Evolutionary conservation across 2,113 vertebrate species (phyloP).

Genomic region (Taxidea taxus): DNA sequence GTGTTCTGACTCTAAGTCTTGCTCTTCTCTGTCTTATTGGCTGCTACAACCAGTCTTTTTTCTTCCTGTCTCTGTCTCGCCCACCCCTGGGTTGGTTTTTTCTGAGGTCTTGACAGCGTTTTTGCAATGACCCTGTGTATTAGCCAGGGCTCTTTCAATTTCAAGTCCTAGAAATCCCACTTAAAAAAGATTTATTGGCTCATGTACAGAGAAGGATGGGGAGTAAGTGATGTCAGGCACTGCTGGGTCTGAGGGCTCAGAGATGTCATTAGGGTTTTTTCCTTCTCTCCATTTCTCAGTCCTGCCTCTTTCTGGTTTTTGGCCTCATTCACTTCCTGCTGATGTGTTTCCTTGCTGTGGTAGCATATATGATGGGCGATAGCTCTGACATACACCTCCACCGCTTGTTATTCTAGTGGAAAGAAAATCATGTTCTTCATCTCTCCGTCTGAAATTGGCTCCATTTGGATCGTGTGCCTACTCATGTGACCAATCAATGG

Average conservation of each 20-base stretch:
- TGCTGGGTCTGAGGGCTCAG: neutral
- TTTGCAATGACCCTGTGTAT: neutral
- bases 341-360: neutral
- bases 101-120: neutral
- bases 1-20: neutral
- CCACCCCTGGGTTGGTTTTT: neutral
- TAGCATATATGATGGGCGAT: neutral
- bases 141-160: neutral
- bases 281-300: neutral
- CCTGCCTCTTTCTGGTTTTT: neutral
- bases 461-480: neutral
- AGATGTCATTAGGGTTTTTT: neutral
- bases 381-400: accelerated
- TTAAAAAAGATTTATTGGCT: neutral
- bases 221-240: neutral
- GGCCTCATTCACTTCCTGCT: neutral
- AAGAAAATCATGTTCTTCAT: neutral
- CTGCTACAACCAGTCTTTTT: neutral
- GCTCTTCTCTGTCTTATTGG: neutral
- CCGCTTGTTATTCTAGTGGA: neutral
- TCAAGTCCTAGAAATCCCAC: neutral
- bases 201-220: neutral
- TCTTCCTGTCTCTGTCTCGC: neutral
- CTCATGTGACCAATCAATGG: neutral
- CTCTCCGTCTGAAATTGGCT: neutral